Base-by-base conservation (phyloP, 2,888 invertebrate genomes). In the Dolomedes plantarius region DNA sequence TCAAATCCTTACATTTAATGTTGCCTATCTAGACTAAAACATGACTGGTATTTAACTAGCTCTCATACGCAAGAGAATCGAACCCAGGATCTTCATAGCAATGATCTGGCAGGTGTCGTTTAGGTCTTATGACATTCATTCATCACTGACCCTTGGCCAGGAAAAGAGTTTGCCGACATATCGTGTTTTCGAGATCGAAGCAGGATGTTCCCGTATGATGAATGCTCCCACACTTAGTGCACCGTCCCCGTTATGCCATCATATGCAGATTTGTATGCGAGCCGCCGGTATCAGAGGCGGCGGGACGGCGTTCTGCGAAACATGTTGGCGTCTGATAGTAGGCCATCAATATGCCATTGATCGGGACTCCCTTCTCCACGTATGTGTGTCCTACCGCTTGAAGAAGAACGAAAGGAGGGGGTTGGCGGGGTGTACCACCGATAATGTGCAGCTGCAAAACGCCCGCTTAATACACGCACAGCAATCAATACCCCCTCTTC, bases 311-410 rank as follows among this genome's bases (percentile, higher is more conserved):
- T 56, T 56, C 23, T 5, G 23, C 56, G 56, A 71, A 74, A 85
- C 78, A 79, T 86, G 85, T 74, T 79, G 67, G 78, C 64, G 68
- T 69, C 78, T 79, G 85, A 86, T 86, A 86, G 85, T 79, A 74
- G 78, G 78, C 85, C 85, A 86, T 86, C 85, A 86, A 86, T 86
- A 86, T 74, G 85, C 78, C 79, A 86, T 86, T 86, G 85, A 86
- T 86, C 85, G 62, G 11, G 46, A 16, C 46, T 46, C 2, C 46
- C 16, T 36, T 11, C 9, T 41, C 69, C 62, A 27, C 67, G 56
- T 68, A 13, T 46, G 78, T 29, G 73, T 13, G 85, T 85, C 85
- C 77, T 56, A 72, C 83, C 72, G 72, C 77, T 23, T 71, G 67
- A 71, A 36, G 72, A 76, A 82, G 80, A 74, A 79, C 56, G 56